These are phyloP conservation scores for Tenualosa ilisha DNA, from an alignment of 2,797 vertebrate genomes.

Conservation along the genomic window DNA sequence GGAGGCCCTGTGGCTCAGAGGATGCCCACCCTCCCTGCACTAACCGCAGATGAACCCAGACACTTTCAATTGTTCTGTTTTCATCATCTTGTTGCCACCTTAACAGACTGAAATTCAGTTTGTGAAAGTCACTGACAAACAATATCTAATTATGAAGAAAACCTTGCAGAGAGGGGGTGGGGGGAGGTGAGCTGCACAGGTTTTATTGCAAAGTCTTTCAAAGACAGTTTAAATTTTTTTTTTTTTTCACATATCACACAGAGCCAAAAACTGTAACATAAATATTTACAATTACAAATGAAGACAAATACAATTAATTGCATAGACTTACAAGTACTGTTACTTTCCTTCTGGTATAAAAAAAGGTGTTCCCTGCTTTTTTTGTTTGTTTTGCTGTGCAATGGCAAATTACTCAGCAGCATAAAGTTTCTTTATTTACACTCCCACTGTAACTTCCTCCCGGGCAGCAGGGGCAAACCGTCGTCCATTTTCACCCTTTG, in stretches of 20 bases:
- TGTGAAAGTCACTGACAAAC: conserved; percentile 58
- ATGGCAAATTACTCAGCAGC: not conserved
- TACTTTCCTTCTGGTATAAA: not conserved
- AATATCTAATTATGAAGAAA: conserved; percentile 20
- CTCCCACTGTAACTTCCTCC: conserved; percentile 1
- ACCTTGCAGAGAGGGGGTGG: not conserved
- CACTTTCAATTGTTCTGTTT: conserved; percentile 58
- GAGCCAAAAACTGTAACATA: not conserved
- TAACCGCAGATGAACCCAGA: conserved; percentile 75
- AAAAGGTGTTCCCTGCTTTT: not conserved
- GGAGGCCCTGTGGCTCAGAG: conserved; percentile 63
- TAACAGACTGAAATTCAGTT: conserved; percentile 53
- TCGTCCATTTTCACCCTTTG: conserved; percentile 5
- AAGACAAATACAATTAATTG: not conserved
- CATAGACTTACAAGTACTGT: not conserved
- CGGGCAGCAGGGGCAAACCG: not conserved
- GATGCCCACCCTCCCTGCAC: conserved; percentile 56
- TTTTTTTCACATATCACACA: not conserved
- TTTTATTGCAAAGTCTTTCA: conserved; percentile 13
- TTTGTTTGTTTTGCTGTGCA: not conserved
- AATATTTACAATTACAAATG: not conserved
- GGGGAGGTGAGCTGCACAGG: not conserved
- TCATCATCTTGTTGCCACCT: conserved; percentile 61
- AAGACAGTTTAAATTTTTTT: not conserved
- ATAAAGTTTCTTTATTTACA: conserved; percentile 9